phyloP scores from a whole-genome alignment of 2,888 invertebrate species.

The Sialis lutaria region DNA sequence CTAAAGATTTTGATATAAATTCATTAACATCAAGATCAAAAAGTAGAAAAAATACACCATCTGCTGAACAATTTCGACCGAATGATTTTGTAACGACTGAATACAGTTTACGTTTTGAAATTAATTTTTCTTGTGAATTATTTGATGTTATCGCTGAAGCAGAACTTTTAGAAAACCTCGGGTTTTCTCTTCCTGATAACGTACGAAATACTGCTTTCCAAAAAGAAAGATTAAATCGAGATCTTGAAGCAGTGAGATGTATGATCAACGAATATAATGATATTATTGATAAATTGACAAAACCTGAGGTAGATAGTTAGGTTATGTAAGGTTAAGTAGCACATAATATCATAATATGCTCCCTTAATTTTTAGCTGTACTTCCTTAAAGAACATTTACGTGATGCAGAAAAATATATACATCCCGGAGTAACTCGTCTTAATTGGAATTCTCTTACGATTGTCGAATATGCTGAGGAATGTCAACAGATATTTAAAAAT shows the following conservation, averaged over 20 bases:
- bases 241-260: constrained; percentile 38
- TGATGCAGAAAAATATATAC: constrained; percentile 54
- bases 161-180: constrained; percentile 54
- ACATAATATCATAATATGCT: neutral
- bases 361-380: constrained; percentile 29
- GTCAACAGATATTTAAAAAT: constrained; percentile 35
- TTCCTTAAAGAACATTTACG: constrained; percentile 49
- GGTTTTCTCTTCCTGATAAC: constrained; percentile 33
- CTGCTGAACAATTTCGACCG: too few relatives aligned
- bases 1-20: neutral
- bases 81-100: constrained; percentile 31
- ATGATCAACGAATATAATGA: constrained; percentile 48
- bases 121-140: constrained; percentile 46
- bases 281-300: constrained; percentile 42
- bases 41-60: too few relatives aligned
- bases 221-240: constrained; percentile 42
- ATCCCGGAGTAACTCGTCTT: constrained; percentile 65
- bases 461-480: constrained; percentile 45
- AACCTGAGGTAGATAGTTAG: constrained; percentile 41
- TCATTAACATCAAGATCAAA: too few relatives aligned
- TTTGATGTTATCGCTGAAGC: constrained; percentile 55
- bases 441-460: constrained; percentile 80
- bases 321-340: neutral
- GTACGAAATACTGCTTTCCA: constrained; percentile 40
- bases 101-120: constrained; percentile 41